Conservation (phyloP, 2,797 vertebrate species). For the Octomys mimax region DNA sequence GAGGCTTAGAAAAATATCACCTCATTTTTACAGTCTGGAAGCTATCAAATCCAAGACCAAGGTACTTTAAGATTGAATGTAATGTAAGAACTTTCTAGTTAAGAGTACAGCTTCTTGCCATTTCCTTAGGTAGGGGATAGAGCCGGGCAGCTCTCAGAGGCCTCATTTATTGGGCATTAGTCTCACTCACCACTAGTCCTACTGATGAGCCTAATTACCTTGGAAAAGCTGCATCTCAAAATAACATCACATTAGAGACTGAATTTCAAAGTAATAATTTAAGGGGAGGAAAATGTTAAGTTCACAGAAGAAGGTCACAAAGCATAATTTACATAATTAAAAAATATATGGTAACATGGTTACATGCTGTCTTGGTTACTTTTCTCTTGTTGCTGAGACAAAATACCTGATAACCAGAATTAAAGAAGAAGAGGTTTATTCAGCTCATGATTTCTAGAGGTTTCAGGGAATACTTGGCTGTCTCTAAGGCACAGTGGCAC, state of each 20-base stretch:
- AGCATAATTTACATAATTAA: too few relatives aligned
- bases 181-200: not conserved
- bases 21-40: not conserved
- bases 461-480: too few relatives aligned
- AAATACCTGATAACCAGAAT: too few relatives aligned
- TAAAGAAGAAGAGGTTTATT: too few relatives aligned
- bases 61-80: not conserved
- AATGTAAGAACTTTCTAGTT: not conserved
- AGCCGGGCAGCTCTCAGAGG: not conserved
- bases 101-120: too few relatives aligned
- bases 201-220: not conserved
- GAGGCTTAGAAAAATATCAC: not conserved
- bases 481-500: too few relatives aligned
- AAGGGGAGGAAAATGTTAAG: too few relatives aligned
- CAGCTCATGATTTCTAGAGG: too few relatives aligned
- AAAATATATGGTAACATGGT: rapidly evolving
- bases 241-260: not conserved
- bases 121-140: not conserved
- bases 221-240: not conserved
- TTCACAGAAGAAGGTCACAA: not conserved
- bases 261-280: not conserved
- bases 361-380: too few relatives aligned
- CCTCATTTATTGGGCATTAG: not conserved
- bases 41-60: not conserved
- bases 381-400: too few relatives aligned